These are phyloP conservation scores for Sarotherodon lohbergeri DNA, from an alignment of 2,113 vertebrate genomes.

Conservation along the genomic window DNA sequence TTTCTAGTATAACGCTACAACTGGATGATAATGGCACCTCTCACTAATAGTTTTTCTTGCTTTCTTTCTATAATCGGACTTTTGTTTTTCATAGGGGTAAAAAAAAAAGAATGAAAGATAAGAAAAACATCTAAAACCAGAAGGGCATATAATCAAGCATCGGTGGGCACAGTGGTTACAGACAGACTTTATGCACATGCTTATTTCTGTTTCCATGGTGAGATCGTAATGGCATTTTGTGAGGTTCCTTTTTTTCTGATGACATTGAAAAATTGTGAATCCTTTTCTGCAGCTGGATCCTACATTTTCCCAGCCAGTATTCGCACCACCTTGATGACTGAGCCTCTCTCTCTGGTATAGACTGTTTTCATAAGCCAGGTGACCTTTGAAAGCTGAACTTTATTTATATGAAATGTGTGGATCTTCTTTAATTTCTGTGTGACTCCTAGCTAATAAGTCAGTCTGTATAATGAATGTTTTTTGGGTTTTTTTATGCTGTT, in stretches of 20 bases:
- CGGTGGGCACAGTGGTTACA: neutral
- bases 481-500: rapidly evolving
- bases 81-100: neutral
- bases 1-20: neutral
- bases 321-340: neutral
- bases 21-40: neutral
- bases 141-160: neutral
- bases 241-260: neutral
- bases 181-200: neutral
- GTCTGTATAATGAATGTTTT: neutral
- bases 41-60: neutral
- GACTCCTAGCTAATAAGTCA: neutral
- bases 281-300: neutral
- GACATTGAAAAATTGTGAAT: neutral
- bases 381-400: neutral
- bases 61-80: neutral
- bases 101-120: neutral
- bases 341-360: neutral
- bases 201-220: slow-evolving; percentile 15
- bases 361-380: neutral
- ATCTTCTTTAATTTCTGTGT: neutral
- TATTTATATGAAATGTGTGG: neutral
- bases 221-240: neutral
- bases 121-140: neutral
- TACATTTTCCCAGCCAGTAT: neutral